Conservation (phyloP, 1,140 invertebrate species). For the Oryzaephilus surinamensis region DNA sequence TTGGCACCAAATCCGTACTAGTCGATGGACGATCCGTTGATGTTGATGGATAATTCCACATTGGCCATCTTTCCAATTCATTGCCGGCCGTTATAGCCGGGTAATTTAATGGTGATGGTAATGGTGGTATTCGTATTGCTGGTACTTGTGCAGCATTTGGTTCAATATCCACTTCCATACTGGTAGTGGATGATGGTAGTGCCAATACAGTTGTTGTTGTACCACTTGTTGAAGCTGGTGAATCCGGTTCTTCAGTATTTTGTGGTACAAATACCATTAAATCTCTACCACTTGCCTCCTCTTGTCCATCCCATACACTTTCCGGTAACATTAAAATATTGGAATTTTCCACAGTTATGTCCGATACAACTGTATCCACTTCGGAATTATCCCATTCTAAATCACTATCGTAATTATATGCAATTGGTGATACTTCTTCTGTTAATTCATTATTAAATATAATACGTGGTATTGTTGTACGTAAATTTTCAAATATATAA, state of each 20-base stretch:
- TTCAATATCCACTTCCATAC: conserved; percentile 4
- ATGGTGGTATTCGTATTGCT: conserved; percentile 23
- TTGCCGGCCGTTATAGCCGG: conserved; percentile 44
- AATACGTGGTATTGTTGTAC: conserved; percentile 56
- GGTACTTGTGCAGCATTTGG: not conserved
- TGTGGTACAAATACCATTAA: conserved; percentile 11
- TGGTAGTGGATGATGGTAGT: conserved; percentile 12
- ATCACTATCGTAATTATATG: conserved; percentile 49
- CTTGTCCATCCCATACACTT: conserved; percentile 6
- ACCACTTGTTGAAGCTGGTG: conserved; percentile 8
- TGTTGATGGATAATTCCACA: conserved; percentile 22
- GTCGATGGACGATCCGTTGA: too few species aligned
- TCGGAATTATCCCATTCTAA: conserved; percentile 51
- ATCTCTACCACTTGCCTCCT: conserved; percentile 8
- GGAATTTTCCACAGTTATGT: conserved; percentile 13
- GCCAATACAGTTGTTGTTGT: conserved; percentile 10
- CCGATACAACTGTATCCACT: conserved; percentile 32
- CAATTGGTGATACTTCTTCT: conserved; percentile 43
- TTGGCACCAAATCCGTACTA: conserved; percentile 41
- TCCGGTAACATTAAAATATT: conserved; percentile 19
- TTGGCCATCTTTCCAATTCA: conserved; percentile 38
- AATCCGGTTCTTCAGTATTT: conserved; percentile 1
- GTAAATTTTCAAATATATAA: conserved; percentile 68
- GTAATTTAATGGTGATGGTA: conserved; percentile 37
- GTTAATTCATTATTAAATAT: conserved; percentile 47